Conservation (phyloP, 2,888 invertebrate species). For the Andrena hattorfiana region DNA sequence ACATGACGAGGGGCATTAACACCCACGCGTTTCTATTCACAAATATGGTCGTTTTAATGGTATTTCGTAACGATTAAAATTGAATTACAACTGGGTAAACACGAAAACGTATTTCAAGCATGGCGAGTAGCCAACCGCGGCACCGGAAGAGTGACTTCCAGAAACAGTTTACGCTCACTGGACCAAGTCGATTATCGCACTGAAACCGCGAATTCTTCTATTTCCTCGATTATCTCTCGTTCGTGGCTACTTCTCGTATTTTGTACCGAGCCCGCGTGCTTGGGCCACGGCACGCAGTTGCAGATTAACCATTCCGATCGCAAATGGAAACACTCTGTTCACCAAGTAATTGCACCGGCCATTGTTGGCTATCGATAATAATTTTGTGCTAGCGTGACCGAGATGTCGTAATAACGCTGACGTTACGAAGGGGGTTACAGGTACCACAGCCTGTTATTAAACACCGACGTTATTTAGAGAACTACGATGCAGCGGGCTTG, state of each 20-base stretch:
- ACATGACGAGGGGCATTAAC: slow-evolving; percentile 9
- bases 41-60: slow-evolving; percentile 8
- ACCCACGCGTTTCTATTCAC: neutral
- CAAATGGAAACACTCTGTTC: slow-evolving; percentile 45
- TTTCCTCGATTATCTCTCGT: slow-evolving; percentile 40
- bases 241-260: slow-evolving; percentile 17
- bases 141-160: slow-evolving; percentile 44
- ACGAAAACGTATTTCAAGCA: slow-evolving; percentile 48
- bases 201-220: slow-evolving; percentile 41
- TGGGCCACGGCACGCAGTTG: neutral
- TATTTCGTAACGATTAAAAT: slow-evolving; percentile 14
- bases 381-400: slow-evolving; percentile 55
- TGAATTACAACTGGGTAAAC: slow-evolving; percentile 38
- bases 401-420: slow-evolving; percentile 64
- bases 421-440: slow-evolving; percentile 59
- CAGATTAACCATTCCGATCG: slow-evolving; percentile 46
- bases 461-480: slow-evolving; percentile 58
- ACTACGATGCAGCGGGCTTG: slow-evolving; percentile 54
- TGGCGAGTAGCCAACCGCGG: slow-evolving; percentile 55
- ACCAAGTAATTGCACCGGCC: slow-evolving; percentile 59
- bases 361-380: slow-evolving; percentile 69
- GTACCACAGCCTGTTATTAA: slow-evolving; percentile 63
- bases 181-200: slow-evolving; percentile 57
- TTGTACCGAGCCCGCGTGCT: slow-evolving; percentile 36
- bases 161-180: slow-evolving; percentile 55